Conservation (phyloP, 2,888 invertebrate genomes). For the Tribolium freemani region DNA sequence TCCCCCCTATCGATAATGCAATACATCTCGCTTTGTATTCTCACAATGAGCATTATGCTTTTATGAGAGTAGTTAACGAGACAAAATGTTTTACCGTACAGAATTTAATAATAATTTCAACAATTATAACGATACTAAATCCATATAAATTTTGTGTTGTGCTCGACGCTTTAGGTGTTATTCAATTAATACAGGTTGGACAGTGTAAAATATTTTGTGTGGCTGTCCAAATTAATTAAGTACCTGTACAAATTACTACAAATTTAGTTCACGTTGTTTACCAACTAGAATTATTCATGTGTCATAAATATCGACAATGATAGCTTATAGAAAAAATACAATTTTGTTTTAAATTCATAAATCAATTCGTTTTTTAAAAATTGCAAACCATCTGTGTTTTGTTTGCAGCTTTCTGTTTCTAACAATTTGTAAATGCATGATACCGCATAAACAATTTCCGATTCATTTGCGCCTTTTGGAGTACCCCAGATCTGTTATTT, state of each 20-base stretch:
- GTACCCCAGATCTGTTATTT: not conserved
- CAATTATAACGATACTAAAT: not conserved
- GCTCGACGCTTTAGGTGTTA: not conserved
- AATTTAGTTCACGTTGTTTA: constrained; percentile 22
- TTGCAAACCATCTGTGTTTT: too few relatives aligned
- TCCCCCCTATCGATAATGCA: not conserved
- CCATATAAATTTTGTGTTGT: not conserved
- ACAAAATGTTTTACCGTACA: not conserved
- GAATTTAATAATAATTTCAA: not conserved
- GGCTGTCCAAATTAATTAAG: constrained; percentile 27
- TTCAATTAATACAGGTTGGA: not conserved
- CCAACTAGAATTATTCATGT: constrained; percentile 1
- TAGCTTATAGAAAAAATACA: not conserved
- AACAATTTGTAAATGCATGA: too few relatives aligned
- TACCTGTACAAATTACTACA: constrained; percentile 8
- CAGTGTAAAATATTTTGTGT: constrained; percentile 1
- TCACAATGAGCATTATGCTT: not conserved
- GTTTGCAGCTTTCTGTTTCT: too few relatives aligned
- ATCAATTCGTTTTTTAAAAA: too few relatives aligned
- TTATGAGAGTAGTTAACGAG: not conserved
- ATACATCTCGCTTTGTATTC: not conserved
- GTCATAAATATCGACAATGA: constrained; percentile 4
- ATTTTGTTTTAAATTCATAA: too few relatives aligned
- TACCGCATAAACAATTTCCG: not conserved
- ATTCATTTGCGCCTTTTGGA: not conserved